These are phyloP conservation scores for Haliclona indistincta DNA, from an alignment of 37 sponge, comb jelly and placozoan species.

Conservation along the genomic window DNA sequence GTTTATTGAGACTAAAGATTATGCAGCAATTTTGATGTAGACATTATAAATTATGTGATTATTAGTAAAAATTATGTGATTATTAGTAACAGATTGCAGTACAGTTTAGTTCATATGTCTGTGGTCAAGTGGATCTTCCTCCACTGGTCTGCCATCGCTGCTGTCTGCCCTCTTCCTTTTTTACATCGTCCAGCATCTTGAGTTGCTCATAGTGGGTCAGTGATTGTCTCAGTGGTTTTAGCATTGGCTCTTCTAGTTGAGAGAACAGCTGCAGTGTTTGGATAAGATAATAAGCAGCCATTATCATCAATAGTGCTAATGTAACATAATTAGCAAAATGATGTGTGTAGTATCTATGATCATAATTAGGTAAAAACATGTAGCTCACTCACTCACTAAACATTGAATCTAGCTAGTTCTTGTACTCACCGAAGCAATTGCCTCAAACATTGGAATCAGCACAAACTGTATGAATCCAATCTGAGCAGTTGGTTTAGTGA, in stretches of 20 bases:
- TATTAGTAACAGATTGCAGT: too few relatives aligned
- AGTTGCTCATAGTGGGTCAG: constrained; percentile 70
- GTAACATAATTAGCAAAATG: neutral
- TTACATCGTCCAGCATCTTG: constrained; percentile 76
- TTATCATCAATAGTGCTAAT: neutral
- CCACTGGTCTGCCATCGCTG: too few relatives aligned
- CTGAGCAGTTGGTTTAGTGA: constrained; percentile 81
- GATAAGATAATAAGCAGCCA: too few relatives aligned
- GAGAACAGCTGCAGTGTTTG: constrained; percentile 64
- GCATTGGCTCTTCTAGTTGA: constrained; percentile 57
- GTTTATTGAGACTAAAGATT: too few relatives aligned
- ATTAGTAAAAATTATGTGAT: too few relatives aligned
- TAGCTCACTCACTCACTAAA: constrained; percentile 33
- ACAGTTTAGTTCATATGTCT: too few relatives aligned
- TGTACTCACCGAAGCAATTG: constrained; percentile 50
- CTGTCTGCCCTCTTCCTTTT: too few relatives aligned
- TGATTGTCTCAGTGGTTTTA: constrained; percentile 52
- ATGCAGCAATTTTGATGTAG: too few relatives aligned
- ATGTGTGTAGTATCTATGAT: neutral
- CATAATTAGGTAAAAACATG: constrained; percentile 1
- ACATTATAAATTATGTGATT: too few relatives aligned
- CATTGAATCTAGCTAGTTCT: constrained; percentile 9
- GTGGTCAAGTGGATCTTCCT: too few relatives aligned
- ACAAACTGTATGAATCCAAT: constrained; percentile 87
- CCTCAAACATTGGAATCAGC: constrained; percentile 80